Base-by-base conservation (phyloP, 2,888 invertebrate genomes). In the Iselma pallidipennis region DNA sequence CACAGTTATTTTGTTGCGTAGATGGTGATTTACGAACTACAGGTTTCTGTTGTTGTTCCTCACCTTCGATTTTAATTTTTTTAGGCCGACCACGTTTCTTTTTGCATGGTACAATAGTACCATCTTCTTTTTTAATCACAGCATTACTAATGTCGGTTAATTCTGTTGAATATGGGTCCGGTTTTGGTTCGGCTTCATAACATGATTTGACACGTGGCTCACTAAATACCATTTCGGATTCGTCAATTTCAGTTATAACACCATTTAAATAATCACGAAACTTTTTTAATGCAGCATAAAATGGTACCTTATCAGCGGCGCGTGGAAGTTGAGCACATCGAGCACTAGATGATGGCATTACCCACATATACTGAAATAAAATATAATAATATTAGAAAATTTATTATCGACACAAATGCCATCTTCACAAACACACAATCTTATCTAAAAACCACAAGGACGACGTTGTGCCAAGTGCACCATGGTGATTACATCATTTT, bases 281-380 rank as follows among this genome's bases (percentile, higher is more conserved):
- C 83, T 96, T 96, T 82, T 95, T 96, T 49, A 98, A 86, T 55
- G 96, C 96, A 63, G 93, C 90, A 84, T 97, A 98, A 85, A 96
- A 98, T 68, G 98, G 98, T 63, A 98, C 95, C 85, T 98, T 98
- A 85, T 98, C 98, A 0, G 95, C 94, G 19, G 97, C 96, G 72
- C 97, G 88, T n/a, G 98, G 98, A 72, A 98, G 85, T 82, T 98
- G 97, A 37, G 98, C 96, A 84, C 96, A 98, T 55, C 98, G 88
- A 53, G 98, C 97, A 78, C 96, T 96, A 54, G 97, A 97, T 57
- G 97, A 98, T 68, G 98, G 98, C 97, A 98, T 97, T 79, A 98
- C 98, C 94, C 95, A 98, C 87, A 97, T 94, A 81, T 94, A 92
- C 96, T 97, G 86, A 12, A 84, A 85, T 55, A 72, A 65, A 69